These are phyloP conservation scores for Ceramica pisi DNA, from an alignment of 2,888 invertebrate genomes.

Conservation along the genomic window DNA sequence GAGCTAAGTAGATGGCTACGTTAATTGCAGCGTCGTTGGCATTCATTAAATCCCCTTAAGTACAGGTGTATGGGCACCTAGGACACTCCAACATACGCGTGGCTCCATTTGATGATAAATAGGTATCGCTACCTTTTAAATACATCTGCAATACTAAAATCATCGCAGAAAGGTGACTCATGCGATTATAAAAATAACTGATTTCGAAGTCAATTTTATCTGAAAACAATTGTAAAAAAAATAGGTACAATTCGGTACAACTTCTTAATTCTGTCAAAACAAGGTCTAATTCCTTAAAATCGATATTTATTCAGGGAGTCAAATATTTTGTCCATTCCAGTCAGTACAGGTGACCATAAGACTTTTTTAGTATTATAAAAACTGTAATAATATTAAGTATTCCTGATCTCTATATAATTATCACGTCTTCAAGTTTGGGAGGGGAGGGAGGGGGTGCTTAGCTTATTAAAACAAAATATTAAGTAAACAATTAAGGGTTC, in stretches of 20 bases:
- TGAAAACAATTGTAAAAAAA: neutral
- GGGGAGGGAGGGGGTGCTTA: slow-evolving; percentile 38
- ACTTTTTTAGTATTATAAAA: slow-evolving; percentile 44
- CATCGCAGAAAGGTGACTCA: neutral
- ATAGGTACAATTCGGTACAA: too few species aligned
- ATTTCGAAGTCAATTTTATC: neutral
- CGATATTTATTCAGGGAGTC: neutral
- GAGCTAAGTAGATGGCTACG: too few species aligned
- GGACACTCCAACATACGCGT: too few species aligned
- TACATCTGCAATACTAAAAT: neutral
- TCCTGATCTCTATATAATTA: slow-evolving; percentile 62
- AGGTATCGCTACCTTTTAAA: neutral
- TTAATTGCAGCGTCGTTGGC: too few species aligned
- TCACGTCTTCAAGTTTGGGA: slow-evolving; percentile 61
- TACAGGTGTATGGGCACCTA: too few species aligned
- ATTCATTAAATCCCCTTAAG: too few species aligned
- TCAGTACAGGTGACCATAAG: slow-evolving; percentile 39
- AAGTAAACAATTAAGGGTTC: slow-evolving; percentile 33
- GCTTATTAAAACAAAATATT: slow-evolving; percentile 35
- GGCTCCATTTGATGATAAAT: neutral
- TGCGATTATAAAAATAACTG: too few species aligned
- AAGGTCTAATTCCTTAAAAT: too few species aligned
- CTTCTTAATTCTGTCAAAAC: too few species aligned
- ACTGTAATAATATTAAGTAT: slow-evolving; percentile 58
- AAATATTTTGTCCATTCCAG: neutral